Conservation (phyloP, 1,140 invertebrate genomes). For the Tetranychus cinnabarinus region DNA sequence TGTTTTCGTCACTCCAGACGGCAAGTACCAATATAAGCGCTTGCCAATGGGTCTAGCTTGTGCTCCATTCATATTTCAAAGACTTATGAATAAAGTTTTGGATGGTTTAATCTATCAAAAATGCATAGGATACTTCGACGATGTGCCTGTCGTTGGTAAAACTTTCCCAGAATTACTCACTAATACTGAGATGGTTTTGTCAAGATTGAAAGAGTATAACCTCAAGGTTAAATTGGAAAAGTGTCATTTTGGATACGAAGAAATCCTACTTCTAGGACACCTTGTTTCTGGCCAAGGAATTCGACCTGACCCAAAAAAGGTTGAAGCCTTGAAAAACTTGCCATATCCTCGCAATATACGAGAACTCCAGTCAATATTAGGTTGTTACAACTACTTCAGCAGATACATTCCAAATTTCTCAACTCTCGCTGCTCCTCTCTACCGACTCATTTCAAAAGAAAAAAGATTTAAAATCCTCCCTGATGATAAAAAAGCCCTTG, state of each 20-base stretch:
- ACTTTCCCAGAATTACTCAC: not conserved
- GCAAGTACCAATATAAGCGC: too few relatives aligned
- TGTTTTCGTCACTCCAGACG: too few relatives aligned
- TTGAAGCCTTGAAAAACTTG: not conserved
- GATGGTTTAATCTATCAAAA: not conserved
- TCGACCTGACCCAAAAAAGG: conserved; percentile 4
- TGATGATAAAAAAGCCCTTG: conserved; percentile 2
- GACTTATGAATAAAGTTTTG: not conserved
- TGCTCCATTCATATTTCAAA: not conserved
- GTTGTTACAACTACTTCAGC: conserved; percentile 20
- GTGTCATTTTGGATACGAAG: conserved; percentile 18
- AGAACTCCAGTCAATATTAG: conserved; percentile 6
- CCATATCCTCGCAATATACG: conserved; percentile 2
- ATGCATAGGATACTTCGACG: conserved; percentile 22
- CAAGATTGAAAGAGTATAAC: conserved; percentile 1
- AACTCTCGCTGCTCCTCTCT: conserved; percentile 18
- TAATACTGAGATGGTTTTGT: conserved; percentile 4
- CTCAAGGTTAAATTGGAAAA: conserved; percentile 17
- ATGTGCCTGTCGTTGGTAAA: conserved; percentile 21
- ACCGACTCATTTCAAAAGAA: conserved; percentile 14
- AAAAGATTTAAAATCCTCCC: conserved; percentile 1
- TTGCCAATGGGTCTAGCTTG: too few relatives aligned
- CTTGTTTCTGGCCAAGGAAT: conserved; percentile 2
- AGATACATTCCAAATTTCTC: conserved; percentile 22
- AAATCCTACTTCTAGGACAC: conserved; percentile 19